A percentile compares a stretch with the other conserved stretches of the same genome.
These are phyloP conservation scores for Amia ocellicauda DNA, from an alignment of 2,113 vertebrate genomes.

Conservation along the genomic window DNA sequence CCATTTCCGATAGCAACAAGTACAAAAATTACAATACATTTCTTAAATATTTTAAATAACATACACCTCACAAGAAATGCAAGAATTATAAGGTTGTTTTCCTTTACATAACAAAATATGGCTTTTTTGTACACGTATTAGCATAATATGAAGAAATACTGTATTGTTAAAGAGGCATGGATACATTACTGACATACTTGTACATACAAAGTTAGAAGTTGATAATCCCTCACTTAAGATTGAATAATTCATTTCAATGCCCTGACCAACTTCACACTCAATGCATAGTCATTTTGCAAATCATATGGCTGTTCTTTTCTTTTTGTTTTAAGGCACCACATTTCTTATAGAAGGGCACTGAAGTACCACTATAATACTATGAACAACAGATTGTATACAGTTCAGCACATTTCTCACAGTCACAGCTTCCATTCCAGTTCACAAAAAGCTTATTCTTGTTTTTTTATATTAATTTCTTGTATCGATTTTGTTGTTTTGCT, in stretches of 20 bases:
- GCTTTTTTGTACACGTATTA: constrained; percentile 22
- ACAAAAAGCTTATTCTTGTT: constrained; percentile 17
- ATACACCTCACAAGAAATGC: constrained; percentile 15
- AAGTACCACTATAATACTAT: background rate
- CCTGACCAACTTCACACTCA: constrained; percentile 24
- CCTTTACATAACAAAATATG: constrained; percentile 19
- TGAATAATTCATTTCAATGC: constrained; percentile 20
- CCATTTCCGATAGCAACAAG: constrained; percentile 10
- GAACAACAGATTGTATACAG: constrained; percentile 26
- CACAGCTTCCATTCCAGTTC: constrained; percentile 18
- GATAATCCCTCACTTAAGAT: constrained; percentile 16
- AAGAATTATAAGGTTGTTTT: constrained; percentile 12
- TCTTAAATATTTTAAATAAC: constrained; percentile 27
- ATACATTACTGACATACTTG: constrained; percentile 28
- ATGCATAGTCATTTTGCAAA: constrained; percentile 23
- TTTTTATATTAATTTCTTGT: constrained; percentile 19
- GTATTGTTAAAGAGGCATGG: constrained; percentile 26
- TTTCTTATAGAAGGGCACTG: constrained; percentile 10
- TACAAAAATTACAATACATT: constrained; percentile 16
- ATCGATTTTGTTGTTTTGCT: background rate
- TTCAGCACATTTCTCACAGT: constrained; percentile 27
- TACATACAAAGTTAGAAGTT: constrained; percentile 13
- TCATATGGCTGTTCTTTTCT: background rate
- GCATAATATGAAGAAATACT: constrained; percentile 39
- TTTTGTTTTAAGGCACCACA: constrained; percentile 20